These are phyloP conservation scores for Tolypeutes matacus DNA, from an alignment of 2,797 vertebrate genomes.

Conservation along the genomic window DNA sequence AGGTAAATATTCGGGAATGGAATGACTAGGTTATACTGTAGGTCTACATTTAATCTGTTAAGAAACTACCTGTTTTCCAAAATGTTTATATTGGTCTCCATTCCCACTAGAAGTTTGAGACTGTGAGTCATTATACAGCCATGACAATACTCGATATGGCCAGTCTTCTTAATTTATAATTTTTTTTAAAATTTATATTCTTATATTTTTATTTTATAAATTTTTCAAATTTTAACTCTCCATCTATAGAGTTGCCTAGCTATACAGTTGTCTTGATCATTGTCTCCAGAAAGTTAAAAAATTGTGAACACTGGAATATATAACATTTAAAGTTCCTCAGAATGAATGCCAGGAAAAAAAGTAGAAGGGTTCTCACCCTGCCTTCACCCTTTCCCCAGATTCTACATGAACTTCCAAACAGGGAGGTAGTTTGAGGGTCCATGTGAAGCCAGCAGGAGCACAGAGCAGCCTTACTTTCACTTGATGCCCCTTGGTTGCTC, in stretches of 20 bases:
- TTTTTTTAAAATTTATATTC: too few relatives aligned
- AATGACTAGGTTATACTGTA: neutral
- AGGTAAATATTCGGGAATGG: neutral
- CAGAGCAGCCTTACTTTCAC: neutral
- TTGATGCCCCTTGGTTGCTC: fast-evolving
- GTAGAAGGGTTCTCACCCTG: neutral
- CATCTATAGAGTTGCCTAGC: neutral
- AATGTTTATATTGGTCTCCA: too few relatives aligned
- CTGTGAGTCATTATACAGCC: too few relatives aligned
- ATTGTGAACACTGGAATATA: neutral
- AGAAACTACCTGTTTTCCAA: too few relatives aligned
- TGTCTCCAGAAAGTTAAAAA: neutral
- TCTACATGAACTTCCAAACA: neutral
- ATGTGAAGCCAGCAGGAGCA: neutral
- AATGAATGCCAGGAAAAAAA: neutral
- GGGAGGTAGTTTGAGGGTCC: neutral
- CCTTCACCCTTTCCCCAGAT: neutral
- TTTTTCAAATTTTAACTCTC: neutral
- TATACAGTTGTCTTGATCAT: neutral
- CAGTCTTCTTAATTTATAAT: too few relatives aligned
- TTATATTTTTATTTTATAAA: neutral
- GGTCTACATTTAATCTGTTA: too few relatives aligned
- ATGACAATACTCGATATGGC: too few relatives aligned
- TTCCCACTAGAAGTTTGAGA: too few relatives aligned
- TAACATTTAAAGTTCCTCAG: neutral